Base-by-base conservation (phyloP, 1,140 invertebrate species). In the Drosophila pandora region DNA sequence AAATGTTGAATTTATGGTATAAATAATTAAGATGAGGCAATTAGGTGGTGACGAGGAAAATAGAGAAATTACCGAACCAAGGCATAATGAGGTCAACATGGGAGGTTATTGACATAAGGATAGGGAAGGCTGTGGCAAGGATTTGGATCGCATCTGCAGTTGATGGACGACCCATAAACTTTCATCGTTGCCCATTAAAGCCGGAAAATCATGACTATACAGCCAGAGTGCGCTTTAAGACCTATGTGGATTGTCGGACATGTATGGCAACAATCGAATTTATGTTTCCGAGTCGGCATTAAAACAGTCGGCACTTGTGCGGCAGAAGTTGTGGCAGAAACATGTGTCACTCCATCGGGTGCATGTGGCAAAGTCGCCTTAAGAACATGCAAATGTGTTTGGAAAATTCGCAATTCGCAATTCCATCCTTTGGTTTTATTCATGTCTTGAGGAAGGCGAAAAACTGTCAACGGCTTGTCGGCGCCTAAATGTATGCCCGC, bases 391-490 rank as follows among this genome's bases (percentile, higher is more conserved):
- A 85, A 85, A 85, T 85, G 78, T 60, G 61, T 49, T 50, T 43
- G 23, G 37, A 25, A 13, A 45, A 69, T 21, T 43, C 41, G 32
- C 39, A 45, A 69, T 21, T 43, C 41, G 32, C 39, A 8, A 37
- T 30, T 30, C 37, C n/a, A 23, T 45, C n/a, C 2, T 28, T 21
- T 34, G 65, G 9, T 3, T 30, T 30, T 32, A 45, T 52, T 28
- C 28, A 22, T 50, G 57, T 47, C 45, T 61, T 45, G 47, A 54
- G 58, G n/a, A 17, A 50, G 52, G 37, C 52, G 78, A 81, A 72
- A 37, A 87, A 85, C 82, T 82, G 83, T 78, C 78, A 82, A 59
- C 82, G 83, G 78, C 70, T 88, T 82, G 82, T 78, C 65, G 74
- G 47, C 80, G 58, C 45, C 76, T 57, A 73, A 84, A 82, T 82